phyloP scores from a whole-genome alignment of 2,888 invertebrate genomes.

The Cataglyphis albicans region DNA sequence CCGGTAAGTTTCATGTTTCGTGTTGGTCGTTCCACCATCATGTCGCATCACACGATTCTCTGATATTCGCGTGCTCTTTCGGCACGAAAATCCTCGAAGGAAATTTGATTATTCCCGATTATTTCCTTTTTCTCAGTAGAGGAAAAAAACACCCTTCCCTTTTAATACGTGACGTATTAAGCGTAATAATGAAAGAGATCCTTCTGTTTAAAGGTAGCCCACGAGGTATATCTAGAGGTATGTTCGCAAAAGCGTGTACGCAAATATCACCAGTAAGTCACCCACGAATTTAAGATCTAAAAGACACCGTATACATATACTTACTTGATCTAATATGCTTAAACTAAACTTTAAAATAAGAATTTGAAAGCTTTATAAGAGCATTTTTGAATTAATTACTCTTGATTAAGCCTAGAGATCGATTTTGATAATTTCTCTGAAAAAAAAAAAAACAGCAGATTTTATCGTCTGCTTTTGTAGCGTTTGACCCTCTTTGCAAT shows the following conservation, averaged over 20 bases:
- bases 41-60: conserved; percentile 11
- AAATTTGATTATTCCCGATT: conserved; percentile 1
- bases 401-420: neutral
- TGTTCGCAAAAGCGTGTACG: conserved; percentile 80
- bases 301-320: conserved; percentile 60
- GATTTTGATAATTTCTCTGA: neutral
- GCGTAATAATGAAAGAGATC: conserved; percentile 78
- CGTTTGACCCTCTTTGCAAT: neutral
- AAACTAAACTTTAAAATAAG: neutral
- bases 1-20: conserved; percentile 46
- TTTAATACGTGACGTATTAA: conserved; percentile 44
- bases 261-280: conserved; percentile 84
- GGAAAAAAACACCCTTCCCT: neutral
- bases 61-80: conserved; percentile 24
- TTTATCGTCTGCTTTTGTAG: conserved; percentile 3
- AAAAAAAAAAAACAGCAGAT: neutral
- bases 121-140: neutral
- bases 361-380: neutral
- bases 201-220: conserved; percentile 86
- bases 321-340: conserved; percentile 15
- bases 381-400: neutral
- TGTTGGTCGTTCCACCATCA: conserved; percentile 18
- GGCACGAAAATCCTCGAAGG: neutral
- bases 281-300: conserved; percentile 73
- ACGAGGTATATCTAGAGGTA: conserved; percentile 85